Base-by-base conservation (phyloP, 2,113 vertebrate species). In the Microcebus murinus region DNA sequence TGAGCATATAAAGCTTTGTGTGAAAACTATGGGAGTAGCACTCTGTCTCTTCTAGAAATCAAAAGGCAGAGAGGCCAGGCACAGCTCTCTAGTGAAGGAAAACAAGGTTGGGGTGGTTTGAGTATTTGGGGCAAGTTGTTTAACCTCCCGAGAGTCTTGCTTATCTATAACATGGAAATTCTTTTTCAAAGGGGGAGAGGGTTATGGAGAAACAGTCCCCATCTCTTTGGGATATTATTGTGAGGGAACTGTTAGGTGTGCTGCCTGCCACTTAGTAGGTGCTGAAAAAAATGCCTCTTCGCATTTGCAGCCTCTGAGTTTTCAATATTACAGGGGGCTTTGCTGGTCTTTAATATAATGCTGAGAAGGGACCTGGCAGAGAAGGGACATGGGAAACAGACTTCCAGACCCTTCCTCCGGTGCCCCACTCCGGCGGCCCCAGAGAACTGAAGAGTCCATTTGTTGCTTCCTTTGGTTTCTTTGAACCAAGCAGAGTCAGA, bases 391-490 rank as follows among this genome's bases (percentile, higher is more conserved):
- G 15, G 79, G 9, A 0, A 20, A 17, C n/a, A 18, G 59, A 31
- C 50, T 55, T 14, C 39, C 31, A 76, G 21, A 31, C 52, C 4
- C 20, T 57, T 39, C 15, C 3, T 57, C 36, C 1, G 2, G 31
- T 4, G 31, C 18, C 18, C 42, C 0, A 0, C 25, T 82, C 57
- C 21, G 0, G 14, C 0, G 59, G 10, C 6, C 36, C 50, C 31
- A 0, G 4, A 77, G 39, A 57, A 39, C 8, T 5, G 29, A 20
- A 87, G 71, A 29, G 36, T 18, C 18, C 12, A 11, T 23, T 50
- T 80, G 2, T n/a, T 11, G 34, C 21, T 65, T 93, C 25, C 34
- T 93, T 50, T 68, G 68, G 27, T 70, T 94, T 52, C 23, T 76
- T 39, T 70, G 65, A 93, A 70, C 25, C 5, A 8, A 77, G 73